A percentile compares a stretch with the other conserved stretches of the same genome.
Evolutionary conservation across 2,888 invertebrate genomes (phyloP).

Genomic region (Cataglyphis altisquamis): DNA sequence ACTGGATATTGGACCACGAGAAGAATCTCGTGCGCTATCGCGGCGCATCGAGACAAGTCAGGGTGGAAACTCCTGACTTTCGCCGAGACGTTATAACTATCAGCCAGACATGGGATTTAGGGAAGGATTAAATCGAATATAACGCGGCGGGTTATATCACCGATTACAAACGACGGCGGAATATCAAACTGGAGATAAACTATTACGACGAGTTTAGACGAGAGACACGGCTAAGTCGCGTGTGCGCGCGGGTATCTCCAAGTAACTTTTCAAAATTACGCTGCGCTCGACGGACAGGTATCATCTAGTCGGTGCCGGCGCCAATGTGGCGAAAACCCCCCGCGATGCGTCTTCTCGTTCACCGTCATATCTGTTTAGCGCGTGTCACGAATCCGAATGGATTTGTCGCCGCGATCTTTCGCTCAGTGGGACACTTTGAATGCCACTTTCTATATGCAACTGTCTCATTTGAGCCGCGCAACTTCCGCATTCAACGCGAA

Average conservation of each 20-base stretch:
- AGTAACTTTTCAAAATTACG: conserved; percentile 71
- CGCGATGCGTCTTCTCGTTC: conserved; percentile 60
- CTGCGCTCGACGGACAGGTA: conserved; percentile 53
- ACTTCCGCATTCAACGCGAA: conserved; percentile 11
- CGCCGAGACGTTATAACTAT: conserved; percentile 44
- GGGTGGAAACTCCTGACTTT: conserved; percentile 17
- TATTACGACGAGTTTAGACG: conserved; percentile 37
- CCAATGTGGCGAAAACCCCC: conserved; percentile 54
- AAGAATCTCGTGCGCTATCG: conserved; percentile 27
- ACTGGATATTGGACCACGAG: neutral
- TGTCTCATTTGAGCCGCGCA: conserved; percentile 25
- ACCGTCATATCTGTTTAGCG: conserved; percentile 75
- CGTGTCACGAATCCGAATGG: conserved; percentile 75
- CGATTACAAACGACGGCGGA: conserved; percentile 56
- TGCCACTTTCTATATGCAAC: conserved; percentile 40
- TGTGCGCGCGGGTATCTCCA: conserved; percentile 68
- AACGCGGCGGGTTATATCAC: conserved; percentile 54
- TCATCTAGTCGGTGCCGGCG: neutral
- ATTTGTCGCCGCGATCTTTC: conserved; percentile 48
- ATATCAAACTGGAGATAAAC: conserved; percentile 75
- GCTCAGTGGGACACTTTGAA: conserved; percentile 59
- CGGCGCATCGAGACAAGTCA: neutral
- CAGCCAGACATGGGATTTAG: conserved; percentile 34
- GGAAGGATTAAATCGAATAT: conserved; percentile 61
- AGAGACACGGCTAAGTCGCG: conserved; percentile 71